phyloP scores from a whole-genome alignment of 1,140 invertebrate species.

The Zaprionus camerounensis region DNA sequence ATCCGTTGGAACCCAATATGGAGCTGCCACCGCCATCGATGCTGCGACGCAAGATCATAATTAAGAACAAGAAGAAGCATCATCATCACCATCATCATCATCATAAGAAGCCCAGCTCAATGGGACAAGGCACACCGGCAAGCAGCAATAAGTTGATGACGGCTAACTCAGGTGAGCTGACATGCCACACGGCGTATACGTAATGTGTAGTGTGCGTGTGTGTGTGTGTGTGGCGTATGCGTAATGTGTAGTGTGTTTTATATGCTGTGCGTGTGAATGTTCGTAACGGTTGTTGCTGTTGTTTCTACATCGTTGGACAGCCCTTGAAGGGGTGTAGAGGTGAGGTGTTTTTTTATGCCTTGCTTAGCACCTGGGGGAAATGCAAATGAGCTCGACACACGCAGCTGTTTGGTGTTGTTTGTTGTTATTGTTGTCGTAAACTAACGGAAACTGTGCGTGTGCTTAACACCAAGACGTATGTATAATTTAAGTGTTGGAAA shows the following conservation, averaged over 20 bases:
- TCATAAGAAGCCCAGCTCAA: constrained; percentile 83
- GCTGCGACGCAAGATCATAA: constrained; percentile 96
- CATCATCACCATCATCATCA: constrained; percentile 91
- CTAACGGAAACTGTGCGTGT: background rate
- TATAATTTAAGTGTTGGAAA: constrained; percentile 1
- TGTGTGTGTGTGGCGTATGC: constrained; percentile 22
- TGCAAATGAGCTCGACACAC: constrained; percentile 71
- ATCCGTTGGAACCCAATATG: constrained; percentile 91
- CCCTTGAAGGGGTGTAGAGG: too few species aligned
- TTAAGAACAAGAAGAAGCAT: constrained; percentile 99
- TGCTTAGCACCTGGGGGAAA: constrained; percentile 36
- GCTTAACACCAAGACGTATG: background rate
- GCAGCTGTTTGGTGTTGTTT: constrained; percentile 43
- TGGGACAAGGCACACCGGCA: constrained; percentile 55
- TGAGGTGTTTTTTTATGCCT: constrained; percentile 5
- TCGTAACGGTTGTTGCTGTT: constrained; percentile 31
- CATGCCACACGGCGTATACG: constrained; percentile 27
- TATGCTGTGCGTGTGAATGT: constrained; percentile 19
- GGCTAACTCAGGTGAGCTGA: constrained; percentile 78
- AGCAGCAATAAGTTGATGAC: constrained; percentile 75
- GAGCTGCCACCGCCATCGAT: constrained; percentile 94
- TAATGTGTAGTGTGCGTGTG: constrained; percentile 8
- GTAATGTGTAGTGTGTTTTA: background rate
- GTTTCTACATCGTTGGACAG: constrained; percentile 25
- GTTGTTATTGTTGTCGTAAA: constrained; percentile 4